Base-by-base conservation (phyloP, 2,113 vertebrate genomes). In the Melanocharis versteri region DNA sequence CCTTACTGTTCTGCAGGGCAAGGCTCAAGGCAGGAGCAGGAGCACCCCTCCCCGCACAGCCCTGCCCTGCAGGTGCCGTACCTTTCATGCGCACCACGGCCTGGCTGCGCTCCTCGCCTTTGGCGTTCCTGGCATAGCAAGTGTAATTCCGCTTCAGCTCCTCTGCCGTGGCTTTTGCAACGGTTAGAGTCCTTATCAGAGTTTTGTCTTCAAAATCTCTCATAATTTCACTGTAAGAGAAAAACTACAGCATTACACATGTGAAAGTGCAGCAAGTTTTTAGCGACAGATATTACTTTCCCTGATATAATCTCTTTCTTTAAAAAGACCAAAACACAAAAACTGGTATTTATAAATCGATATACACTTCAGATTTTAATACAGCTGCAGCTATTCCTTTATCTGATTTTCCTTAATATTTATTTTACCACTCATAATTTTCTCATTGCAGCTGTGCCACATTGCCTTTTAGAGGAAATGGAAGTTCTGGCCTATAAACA, bases 131-230 rank as follows among this genome's bases (percentile, higher is more conserved):
- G 73, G 98, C 98, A 4, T 98, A 97, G 95, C 99, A 99, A 26
- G 98, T 98, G 48, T 98, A 99, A 93, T 97, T 98, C 65, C 95
- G 96, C 93, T 96, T 98, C 91, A 99, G 95, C 71, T 99, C 98
- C 50, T 98, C 97, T 8, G 96, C 53, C 9, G 97, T 98, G 82
- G 98, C 97, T 39, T 98, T 98, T 68, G 97, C 95, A 81, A 98
- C 95, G 24, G 65, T 95, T 62, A 99, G 92, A 54, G 91, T 89
- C 75, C 94, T 97, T 69, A 53, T 87, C 51, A 97, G 73, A 7
- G 80, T 96, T 89, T 97, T 97, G 58, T 98, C 97, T 60, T 98
- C 98, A 9, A 95, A 89, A 17, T 37, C 22, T 50, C 54, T 26
- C 6, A 7, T 28, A 39, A 22, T 96, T 94, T 96, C 57, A 78